Evolutionary conservation across 2,797 vertebrate genomes (phyloP), one percentile per base, ranked within the genome.

Genomic region (Enteromius viviparus): DNA sequence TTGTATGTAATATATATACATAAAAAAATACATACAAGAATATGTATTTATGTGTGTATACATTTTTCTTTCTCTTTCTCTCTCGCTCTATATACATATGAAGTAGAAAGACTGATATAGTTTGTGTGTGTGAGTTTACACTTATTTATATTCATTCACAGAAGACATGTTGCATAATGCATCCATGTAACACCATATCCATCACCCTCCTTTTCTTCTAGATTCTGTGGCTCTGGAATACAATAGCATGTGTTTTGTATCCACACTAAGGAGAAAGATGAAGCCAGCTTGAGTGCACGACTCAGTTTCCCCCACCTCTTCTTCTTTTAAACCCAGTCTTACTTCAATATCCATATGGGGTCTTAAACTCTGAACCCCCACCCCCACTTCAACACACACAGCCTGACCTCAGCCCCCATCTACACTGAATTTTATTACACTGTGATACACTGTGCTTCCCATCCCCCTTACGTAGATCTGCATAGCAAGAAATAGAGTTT

Each of bases 231-330:
- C 70, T 78, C 71, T 78, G 77, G 29, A 82, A 85, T 87, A 74
- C 80, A 84, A 80, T 82, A 84, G 69, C 81, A 84, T 84, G 84
- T 80, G 85, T 83, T 86, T 86, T 82, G 76, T 81, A 85, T 83
- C 81, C 84, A 83, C 74, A 81, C 81, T 85, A 74, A 84, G 83
- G 64, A 49, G 68, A 85, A 81, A 78, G 65, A 65, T 70, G 80
- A 83, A 71, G 78, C 88, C 87, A 88, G 86, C 84, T 85, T 87
- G 86, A 81, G 83, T 83, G 47, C 70, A 70, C 51, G 47, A 84
- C 84, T 79, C 76, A 77, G 78, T 75, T 84, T 72, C 45, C 51
- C 64, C 76, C 78, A 12, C 58, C 78, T 75, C 42, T 74, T 82
- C 71, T 19, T 29, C 74, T 78, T 84, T 85, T 47, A 47, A 26